Conservation (phyloP, 2,797 vertebrate species). For the Phalloptychus januarius region DNA sequence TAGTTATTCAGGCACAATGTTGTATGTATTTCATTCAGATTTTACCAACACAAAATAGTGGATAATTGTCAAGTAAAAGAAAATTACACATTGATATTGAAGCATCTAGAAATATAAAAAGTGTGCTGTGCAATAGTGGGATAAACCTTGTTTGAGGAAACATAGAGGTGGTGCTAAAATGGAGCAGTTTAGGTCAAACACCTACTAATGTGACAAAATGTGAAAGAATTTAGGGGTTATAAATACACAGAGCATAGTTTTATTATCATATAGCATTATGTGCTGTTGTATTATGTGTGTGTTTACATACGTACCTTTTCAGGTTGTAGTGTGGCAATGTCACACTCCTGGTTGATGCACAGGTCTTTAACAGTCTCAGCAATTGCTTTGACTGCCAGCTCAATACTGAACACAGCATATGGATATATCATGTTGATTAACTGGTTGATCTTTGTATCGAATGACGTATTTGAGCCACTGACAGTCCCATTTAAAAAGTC, state of each 20-base stretch:
- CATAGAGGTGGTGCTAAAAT: background rate
- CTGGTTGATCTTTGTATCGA: constrained; percentile 8
- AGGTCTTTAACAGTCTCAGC: constrained; percentile 77
- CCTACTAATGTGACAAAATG: background rate
- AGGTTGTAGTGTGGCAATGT: constrained; percentile 61
- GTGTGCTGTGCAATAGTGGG: background rate
- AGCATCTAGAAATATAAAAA: background rate
- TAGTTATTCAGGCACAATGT: background rate
- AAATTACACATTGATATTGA: background rate
- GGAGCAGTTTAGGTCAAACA: background rate
- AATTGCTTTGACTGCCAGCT: constrained; percentile 81
- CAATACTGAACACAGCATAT: constrained; percentile 79
- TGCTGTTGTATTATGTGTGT: background rate
- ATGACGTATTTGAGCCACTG: background rate
- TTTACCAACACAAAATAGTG: background rate
- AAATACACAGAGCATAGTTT: background rate
- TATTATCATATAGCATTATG: background rate
- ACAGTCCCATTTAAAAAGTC: constrained; percentile 19
- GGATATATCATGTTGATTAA: constrained; percentile 65
- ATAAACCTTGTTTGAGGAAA: background rate
- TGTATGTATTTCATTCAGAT: background rate
- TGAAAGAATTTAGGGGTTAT: background rate
- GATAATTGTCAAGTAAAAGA: background rate
- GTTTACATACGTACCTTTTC: constrained; percentile 68
- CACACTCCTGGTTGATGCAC: constrained; percentile 78